Percentiles rank a stretch among this genome's conserved stretches.
phyloP scores from a whole-genome alignment of 2,113 vertebrate species.

The Pachyramphus minor region DNA sequence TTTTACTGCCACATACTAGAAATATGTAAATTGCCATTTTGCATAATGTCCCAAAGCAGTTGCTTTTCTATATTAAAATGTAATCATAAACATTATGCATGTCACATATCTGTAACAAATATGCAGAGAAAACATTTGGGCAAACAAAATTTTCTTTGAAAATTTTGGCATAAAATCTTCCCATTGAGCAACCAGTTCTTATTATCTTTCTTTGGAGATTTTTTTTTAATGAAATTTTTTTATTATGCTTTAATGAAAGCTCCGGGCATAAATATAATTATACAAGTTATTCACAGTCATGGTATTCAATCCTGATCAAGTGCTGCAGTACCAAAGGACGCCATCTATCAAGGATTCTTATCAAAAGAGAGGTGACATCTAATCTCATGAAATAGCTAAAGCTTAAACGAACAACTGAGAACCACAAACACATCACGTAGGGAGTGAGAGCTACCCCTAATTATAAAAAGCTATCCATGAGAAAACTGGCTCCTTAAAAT shows the following conservation, averaged over 20 bases:
- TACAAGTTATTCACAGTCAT: not conserved
- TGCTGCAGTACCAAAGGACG: not conserved
- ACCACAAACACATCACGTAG: not conserved
- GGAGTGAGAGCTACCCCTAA: not conserved
- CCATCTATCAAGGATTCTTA: not conserved
- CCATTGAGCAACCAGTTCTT: not conserved
- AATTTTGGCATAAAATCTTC: not conserved
- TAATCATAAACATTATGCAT: not conserved
- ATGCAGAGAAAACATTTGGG: not conserved
- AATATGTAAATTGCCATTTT: not conserved
- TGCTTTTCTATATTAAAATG: not conserved
- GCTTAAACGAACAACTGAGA: not conserved
- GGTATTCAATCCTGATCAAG: not conserved
- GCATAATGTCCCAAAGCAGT: not conserved
- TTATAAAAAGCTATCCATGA: not conserved
- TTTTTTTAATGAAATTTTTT: not conserved
- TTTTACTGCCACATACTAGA: not conserved
- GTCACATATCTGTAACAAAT: not conserved
- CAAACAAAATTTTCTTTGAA: not conserved
- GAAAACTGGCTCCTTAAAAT: not conserved
- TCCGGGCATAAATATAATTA: not conserved
- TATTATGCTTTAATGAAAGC: not conserved
- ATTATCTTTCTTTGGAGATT: not conserved
- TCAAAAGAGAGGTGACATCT: not conserved
- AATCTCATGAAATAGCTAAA: not conserved